A percentile compares a stretch with the other conserved stretches of the same genome.
phyloP scores from a whole-genome alignment of 1,140 invertebrate species.

The Sitodiplosis mosellana region DNA sequence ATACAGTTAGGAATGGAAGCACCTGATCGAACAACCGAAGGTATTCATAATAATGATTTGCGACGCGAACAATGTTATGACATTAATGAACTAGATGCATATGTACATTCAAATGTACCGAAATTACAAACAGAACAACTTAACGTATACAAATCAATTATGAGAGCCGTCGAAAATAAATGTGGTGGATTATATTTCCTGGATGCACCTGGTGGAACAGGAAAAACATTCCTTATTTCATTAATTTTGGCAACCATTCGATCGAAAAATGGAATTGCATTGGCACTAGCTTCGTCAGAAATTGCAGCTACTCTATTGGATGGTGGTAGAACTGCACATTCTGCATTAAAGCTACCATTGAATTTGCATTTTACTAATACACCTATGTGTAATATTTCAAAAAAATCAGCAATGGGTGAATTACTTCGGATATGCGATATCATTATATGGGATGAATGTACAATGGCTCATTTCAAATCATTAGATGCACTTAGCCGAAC shows the following conservation, averaged over 20 bases:
- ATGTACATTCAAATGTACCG: too few relatives aligned
- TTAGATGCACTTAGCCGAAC: constrained; percentile 22
- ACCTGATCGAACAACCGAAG: too few relatives aligned
- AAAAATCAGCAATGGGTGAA: constrained; percentile 12
- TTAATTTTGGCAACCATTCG: constrained; percentile 17
- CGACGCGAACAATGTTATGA: too few relatives aligned
- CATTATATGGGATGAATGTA: constrained; percentile 23
- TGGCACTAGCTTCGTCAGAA: constrained; percentile 30
- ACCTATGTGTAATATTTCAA: constrained; percentile 21
- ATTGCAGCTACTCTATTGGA: constrained; percentile 31
- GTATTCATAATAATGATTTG: too few relatives aligned
- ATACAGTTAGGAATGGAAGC: too few relatives aligned
- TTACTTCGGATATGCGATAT: constrained; percentile 14
- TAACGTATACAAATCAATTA: too few relatives aligned
- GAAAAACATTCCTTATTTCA: constrained; percentile 26
- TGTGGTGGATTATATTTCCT: not conserved
- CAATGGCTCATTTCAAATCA: constrained; percentile 19
- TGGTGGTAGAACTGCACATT: constrained; percentile 31
- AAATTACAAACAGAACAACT: too few relatives aligned
- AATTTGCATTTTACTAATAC: constrained; percentile 11
- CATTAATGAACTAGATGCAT: too few relatives aligned
- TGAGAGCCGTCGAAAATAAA: too few relatives aligned
- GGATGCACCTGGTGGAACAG: constrained; percentile 26
- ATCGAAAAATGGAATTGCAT: constrained; percentile 13
- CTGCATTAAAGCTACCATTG: constrained; percentile 18